Conservation (phyloP, 1,140 invertebrate species). For the Dufourea novaeangliae region DNA sequence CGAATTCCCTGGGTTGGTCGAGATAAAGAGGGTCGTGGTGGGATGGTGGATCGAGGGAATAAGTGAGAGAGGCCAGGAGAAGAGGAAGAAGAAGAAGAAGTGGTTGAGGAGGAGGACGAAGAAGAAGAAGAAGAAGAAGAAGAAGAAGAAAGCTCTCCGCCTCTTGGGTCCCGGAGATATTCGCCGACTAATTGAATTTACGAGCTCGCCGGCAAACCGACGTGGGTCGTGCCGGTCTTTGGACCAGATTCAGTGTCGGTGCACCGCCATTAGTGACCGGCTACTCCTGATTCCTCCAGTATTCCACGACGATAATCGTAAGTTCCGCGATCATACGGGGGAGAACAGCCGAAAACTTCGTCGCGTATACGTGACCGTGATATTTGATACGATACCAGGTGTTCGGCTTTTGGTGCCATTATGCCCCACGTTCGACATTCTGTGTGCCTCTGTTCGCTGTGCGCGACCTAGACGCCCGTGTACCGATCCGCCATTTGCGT, state of each 20-base stretch:
- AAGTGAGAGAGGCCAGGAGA: slow-evolving; percentile 43
- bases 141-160: slow-evolving; percentile 62
- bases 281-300: slow-evolving; percentile 55
- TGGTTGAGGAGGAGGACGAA: slow-evolving; percentile 27
- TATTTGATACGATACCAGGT: slow-evolving; percentile 65
- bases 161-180: slow-evolving; percentile 70
- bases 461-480: slow-evolving; percentile 26
- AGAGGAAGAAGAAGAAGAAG: slow-evolving; percentile 48
- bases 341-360: slow-evolving; percentile 60
- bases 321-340: slow-evolving; percentile 61
- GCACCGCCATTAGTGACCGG: slow-evolving; percentile 74
- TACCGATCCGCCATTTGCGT: slow-evolving; percentile 31
- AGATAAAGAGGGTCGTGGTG: slow-evolving; percentile 61
- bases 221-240: slow-evolving; percentile 69
- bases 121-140: slow-evolving; percentile 44
- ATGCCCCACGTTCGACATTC: slow-evolving; percentile 22
- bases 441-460: slow-evolving; percentile 22
- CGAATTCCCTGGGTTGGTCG: slow-evolving; percentile 61
- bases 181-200: slow-evolving; percentile 78
- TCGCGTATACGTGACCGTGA: slow-evolving; percentile 62
- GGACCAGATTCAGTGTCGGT: slow-evolving; percentile 74
- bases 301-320: slow-evolving; percentile 60
- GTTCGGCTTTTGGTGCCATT: slow-evolving; percentile 52
- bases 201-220: slow-evolving; percentile 66
- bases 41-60: slow-evolving; percentile 30